phyloP scores from a whole-genome alignment of 2,797 vertebrate species.

The Microchirus variegatus region DNA sequence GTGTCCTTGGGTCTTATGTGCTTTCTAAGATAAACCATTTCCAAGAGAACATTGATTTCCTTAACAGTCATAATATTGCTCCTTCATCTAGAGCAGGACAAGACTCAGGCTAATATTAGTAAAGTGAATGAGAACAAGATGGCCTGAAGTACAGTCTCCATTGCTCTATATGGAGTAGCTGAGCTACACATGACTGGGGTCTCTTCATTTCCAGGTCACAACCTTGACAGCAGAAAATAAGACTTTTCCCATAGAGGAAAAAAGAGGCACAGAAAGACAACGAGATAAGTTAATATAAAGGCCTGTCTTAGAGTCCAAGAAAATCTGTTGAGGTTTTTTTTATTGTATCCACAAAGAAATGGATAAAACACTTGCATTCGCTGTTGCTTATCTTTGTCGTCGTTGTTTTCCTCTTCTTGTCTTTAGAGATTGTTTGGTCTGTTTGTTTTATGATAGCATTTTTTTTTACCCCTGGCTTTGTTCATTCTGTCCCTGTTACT shows the following conservation, averaged over 20 bases:
- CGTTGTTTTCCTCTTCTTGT: too few species aligned
- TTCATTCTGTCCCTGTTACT: too few species aligned
- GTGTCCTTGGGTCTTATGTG: conserved; percentile 50
- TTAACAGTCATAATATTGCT: conserved; percentile 38
- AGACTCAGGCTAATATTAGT: conserved; percentile 61
- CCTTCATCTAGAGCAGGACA: conserved; percentile 63
- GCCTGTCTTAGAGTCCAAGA: not conserved
- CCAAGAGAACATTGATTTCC: conserved; percentile 60
- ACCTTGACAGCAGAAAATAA: conserved; percentile 44
- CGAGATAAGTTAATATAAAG: not conserved
- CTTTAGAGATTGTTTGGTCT: too few species aligned
- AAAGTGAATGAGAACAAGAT: conserved; percentile 49
- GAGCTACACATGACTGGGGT: conserved; percentile 30
- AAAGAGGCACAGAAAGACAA: not conserved
- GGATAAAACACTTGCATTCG: too few species aligned
- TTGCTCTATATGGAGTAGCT: conserved; percentile 31
- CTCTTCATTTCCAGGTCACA: conserved; percentile 57
- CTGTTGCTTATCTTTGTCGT: too few species aligned
- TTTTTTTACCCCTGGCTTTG: too few species aligned
- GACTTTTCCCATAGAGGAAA: conserved; percentile 15
- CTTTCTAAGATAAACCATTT: conserved; percentile 59
- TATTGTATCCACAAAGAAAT: too few species aligned
- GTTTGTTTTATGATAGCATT: too few species aligned
- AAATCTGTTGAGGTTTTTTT: too few species aligned
- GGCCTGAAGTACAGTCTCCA: conserved; percentile 35